Percentiles rank a stretch among this genome's conserved stretches.
Conservation (phyloP, 1,140 invertebrate genomes). For the Lysiphlebus fabarum region DNA sequence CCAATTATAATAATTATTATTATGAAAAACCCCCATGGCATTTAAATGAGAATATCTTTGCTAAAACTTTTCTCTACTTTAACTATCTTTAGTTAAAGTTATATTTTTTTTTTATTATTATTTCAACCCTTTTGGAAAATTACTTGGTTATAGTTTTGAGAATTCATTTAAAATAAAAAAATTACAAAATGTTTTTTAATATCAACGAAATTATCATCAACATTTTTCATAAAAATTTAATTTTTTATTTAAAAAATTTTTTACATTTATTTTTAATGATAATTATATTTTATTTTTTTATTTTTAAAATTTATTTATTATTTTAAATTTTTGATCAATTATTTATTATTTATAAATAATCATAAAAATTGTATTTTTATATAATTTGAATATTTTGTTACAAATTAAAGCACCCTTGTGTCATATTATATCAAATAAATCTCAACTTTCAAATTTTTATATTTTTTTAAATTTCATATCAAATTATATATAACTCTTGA, state of each 20-base stretch:
- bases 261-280: no score
- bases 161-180: slow-evolving; percentile 36
- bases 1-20: slow-evolving; percentile 46
- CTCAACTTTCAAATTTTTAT: no score
- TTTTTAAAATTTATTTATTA: no score
- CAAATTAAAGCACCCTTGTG: no score
- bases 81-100: not conserved
- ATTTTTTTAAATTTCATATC: no score
- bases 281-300: no score
- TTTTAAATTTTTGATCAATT: no score
- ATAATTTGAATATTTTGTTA: no score
- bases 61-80: not conserved
- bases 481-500: no score
- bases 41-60: not conserved
- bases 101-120: not conserved
- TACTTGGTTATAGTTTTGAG: slow-evolving; percentile 21
- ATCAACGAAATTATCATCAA: not conserved
- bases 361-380: no score
- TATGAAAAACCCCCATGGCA: slow-evolving; percentile 33
- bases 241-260: not conserved
- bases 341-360: no score
- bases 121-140: not conserved
- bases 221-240: not conserved
- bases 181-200: slow-evolving; percentile 1
- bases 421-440: no score